A percentile compares a stretch with the other conserved stretches of the same genome.
These are phyloP conservation scores for Pseudorectes ferrugineus DNA, from an alignment of 2,113 vertebrate species.

Conservation along the genomic window DNA sequence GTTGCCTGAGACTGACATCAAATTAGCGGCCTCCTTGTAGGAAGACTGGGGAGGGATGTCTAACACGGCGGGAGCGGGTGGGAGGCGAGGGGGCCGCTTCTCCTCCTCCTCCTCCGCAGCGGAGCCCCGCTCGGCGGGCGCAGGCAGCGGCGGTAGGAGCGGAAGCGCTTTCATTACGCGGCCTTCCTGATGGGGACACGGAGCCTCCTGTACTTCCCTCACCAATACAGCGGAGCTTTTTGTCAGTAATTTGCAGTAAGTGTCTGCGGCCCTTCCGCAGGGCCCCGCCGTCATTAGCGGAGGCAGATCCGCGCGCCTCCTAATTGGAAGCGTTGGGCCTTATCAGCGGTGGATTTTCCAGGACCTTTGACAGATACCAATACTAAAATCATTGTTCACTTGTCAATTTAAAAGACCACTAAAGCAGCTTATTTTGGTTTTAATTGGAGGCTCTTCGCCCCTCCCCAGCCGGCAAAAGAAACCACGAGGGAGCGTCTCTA, in stretches of 20 bases:
- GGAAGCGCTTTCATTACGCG: conserved; percentile 79
- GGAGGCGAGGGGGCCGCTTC: conserved; percentile 64
- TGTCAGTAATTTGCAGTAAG: conserved; percentile 99
- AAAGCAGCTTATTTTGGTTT: conserved; percentile 96
- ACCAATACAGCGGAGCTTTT: conserved; percentile 95
- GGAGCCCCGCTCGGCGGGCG: conserved; percentile 67
- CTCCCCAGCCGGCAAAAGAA: conserved; percentile 67
- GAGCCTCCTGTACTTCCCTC: conserved; percentile 82
- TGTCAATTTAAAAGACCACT: conserved; percentile 99
- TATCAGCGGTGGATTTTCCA: conserved; percentile 96
- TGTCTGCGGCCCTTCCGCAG: conserved; percentile 90
- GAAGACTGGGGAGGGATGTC: conserved; percentile 74
- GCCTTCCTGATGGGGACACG: conserved; percentile 87
- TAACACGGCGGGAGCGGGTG: conserved; percentile 74
- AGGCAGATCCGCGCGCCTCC: conserved; percentile 86
- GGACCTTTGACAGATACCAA: conserved; percentile 99
- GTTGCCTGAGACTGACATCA: conserved; percentile 76
- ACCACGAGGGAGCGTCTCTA: conserved; percentile 7
- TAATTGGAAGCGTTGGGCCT: conserved; percentile 99
- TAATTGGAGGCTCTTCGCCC: conserved; percentile 88
- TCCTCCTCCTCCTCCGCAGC: conserved; percentile 60
- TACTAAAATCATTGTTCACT: conserved; percentile 99
- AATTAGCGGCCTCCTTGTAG: conserved; percentile 82
- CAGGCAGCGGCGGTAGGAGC: conserved; percentile 63
- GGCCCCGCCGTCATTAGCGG: conserved; percentile 96